A percentile compares a stretch with the other conserved stretches of the same genome.
Evolutionary conservation across 2,113 vertebrate species (phyloP).

Genomic region (Nannospalax galili): DNA sequence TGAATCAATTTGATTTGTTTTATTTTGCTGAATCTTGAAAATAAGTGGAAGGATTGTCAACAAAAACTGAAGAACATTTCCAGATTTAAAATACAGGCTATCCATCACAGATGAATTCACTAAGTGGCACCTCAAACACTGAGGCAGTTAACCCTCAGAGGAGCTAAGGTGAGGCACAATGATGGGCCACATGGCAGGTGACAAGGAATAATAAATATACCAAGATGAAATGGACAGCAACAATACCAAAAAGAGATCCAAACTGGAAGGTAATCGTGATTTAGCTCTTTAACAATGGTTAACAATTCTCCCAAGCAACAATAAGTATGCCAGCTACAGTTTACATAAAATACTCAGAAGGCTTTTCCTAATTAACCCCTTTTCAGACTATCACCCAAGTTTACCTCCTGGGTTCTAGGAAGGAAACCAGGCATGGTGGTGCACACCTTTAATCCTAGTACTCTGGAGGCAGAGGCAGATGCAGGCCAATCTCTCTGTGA

Average conservation of each 20-base stretch:
- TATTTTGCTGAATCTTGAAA: slow-evolving; percentile 26
- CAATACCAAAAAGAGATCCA: not conserved
- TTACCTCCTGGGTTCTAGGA: not conserved
- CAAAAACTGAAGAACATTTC: not conserved
- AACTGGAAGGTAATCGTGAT: not conserved
- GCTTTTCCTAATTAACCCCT: not conserved
- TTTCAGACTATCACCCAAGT: not conserved
- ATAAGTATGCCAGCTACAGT: not conserved
- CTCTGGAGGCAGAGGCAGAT: too few relatives aligned
- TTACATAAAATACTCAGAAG: not conserved
- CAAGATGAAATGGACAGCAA: not conserved
- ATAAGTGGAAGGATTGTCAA: not conserved
- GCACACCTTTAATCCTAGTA: too few relatives aligned
- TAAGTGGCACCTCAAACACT: not conserved
- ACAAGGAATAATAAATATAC: not conserved
- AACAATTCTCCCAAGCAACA: not conserved
- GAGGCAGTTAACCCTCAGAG: not conserved
- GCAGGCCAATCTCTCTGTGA: too few relatives aligned
- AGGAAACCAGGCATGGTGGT: too few relatives aligned
- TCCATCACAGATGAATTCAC: not conserved
- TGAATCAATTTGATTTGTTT: not conserved
- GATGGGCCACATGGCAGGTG: not conserved
- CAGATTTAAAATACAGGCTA: not conserved
- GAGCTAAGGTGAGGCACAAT: not conserved
- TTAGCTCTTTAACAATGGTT: not conserved